A percentile compares a stretch with the other conserved stretches of the same genome.
These are phyloP conservation scores for Plumapathes pennacea DNA, from an alignment of 92 coral and sea anemone species.

Conservation along the genomic window DNA sequence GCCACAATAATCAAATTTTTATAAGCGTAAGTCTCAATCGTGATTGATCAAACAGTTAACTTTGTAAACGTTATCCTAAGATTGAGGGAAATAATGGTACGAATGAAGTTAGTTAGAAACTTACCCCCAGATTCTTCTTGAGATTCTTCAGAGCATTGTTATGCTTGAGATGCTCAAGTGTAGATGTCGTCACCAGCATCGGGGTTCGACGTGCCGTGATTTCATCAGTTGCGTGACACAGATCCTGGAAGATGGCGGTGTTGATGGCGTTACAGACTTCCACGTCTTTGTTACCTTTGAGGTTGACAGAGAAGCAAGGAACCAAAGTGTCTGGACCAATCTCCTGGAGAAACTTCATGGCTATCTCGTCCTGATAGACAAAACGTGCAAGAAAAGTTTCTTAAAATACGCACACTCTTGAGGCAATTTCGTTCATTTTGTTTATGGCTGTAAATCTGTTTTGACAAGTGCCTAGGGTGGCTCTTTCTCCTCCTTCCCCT, in stretches of 20 bases:
- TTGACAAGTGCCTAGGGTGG: too few species aligned
- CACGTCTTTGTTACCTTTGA: conserved; percentile 55
- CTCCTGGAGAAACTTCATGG: conserved; percentile 66
- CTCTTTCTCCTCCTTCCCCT: too few species aligned
- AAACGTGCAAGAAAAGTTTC: background rate
- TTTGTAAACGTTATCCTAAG: too few species aligned
- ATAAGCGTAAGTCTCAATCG: too few species aligned
- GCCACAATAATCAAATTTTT: too few species aligned
- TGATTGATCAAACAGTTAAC: too few species aligned
- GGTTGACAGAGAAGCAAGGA: conserved; percentile 77
- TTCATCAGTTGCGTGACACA: conserved; percentile 52
- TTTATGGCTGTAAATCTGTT: too few species aligned
- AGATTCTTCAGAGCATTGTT: conserved; percentile 50
- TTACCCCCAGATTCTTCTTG: conserved; percentile 76
- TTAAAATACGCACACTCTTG: too few species aligned
- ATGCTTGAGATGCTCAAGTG: conserved; percentile 50
- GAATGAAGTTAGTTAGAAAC: conserved; percentile 5
- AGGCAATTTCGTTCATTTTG: too few species aligned
- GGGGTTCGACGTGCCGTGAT: conserved; percentile 67
- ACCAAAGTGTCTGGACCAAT: conserved; percentile 88
- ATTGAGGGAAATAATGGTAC: too few species aligned
- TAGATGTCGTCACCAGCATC: conserved; percentile 76
- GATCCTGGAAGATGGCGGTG: conserved; percentile 58
- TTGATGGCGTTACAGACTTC: conserved; percentile 54
- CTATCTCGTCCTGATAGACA: conserved; percentile 55